phyloP scores from a whole-genome alignment of 2,797 vertebrate species.

The Gambusia yucatana region DNA sequence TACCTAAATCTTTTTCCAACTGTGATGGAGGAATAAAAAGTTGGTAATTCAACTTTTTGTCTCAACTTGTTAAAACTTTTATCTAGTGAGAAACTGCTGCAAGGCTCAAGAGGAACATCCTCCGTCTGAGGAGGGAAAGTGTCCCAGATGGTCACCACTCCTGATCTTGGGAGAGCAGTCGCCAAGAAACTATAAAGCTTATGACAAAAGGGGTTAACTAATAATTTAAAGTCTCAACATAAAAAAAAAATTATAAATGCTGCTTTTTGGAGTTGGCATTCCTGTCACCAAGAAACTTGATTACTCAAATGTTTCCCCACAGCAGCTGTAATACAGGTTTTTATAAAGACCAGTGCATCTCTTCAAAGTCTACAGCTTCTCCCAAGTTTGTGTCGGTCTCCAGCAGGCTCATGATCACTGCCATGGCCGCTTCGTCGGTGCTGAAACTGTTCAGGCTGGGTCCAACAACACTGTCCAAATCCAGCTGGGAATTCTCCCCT shows the following conservation, averaged over 20 bases:
- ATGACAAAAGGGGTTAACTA: slow-evolving; percentile 43
- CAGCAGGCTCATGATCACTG: slow-evolving; percentile 93
- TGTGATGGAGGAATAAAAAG: slow-evolving; percentile 34
- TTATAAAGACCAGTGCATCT: slow-evolving; percentile 92
- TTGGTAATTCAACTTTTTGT: slow-evolving; percentile 26
- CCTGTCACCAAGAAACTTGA: slow-evolving; percentile 2
- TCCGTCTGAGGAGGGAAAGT: slow-evolving; percentile 45
- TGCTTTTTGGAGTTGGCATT: slow-evolving; percentile 25
- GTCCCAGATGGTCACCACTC: slow-evolving; percentile 34
- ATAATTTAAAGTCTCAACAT: slow-evolving; percentile 55
- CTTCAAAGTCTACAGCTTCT: slow-evolving; percentile 86
- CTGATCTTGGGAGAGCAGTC: slow-evolving; percentile 43
- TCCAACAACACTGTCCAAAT: slow-evolving; percentile 87
- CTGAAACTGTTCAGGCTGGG: slow-evolving; percentile 79
- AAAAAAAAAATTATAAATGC: slow-evolving; percentile 26
- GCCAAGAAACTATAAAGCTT: slow-evolving; percentile 57
- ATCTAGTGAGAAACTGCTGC: slow-evolving; percentile 31
- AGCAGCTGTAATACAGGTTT: slow-evolving; percentile 34
- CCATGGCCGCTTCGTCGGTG: slow-evolving; percentile 89
- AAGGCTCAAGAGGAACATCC: slow-evolving; percentile 64
- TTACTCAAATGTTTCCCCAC: slow-evolving; percentile 16
- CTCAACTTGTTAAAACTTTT: slow-evolving; percentile 28
- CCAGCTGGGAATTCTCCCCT: slow-evolving; percentile 87
- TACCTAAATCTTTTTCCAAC: slow-evolving; percentile 60
- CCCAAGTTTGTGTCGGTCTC: slow-evolving; percentile 90